A percentile compares a stretch with the other conserved stretches of the same genome.
phyloP scores from a whole-genome alignment of 2,113 vertebrate genomes.

The Epinephelus fuscoguttatus region DNA sequence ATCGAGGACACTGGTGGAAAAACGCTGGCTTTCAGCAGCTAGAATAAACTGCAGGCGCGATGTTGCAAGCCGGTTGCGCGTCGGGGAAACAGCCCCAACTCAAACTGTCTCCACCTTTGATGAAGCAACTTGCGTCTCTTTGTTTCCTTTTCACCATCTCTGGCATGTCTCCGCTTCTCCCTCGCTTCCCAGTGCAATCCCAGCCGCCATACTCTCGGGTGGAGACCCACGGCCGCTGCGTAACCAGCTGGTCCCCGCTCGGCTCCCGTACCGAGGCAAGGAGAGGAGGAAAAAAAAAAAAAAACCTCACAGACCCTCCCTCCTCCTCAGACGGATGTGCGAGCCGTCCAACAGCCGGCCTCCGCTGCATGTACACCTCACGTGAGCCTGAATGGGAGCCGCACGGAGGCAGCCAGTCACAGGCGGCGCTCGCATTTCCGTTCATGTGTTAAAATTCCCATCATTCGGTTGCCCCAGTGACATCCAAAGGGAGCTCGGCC shows the following conservation, averaged over 20 bases:
- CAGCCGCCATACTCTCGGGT: conserved; percentile 86
- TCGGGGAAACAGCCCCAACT: background rate
- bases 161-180: conserved; percentile 61
- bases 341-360: conserved; percentile 69
- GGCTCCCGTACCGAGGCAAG: conserved; percentile 82
- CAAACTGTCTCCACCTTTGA: background rate
- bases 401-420: conserved; percentile 56
- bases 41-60: conserved; percentile 27
- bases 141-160: conserved; percentile 72
- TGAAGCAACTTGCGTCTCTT: conserved; percentile 55
- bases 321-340: conserved; percentile 63
- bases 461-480: conserved; percentile 81
- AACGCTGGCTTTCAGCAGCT: conserved; percentile 41
- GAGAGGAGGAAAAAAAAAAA: conserved; percentile 15
- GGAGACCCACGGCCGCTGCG: conserved; percentile 83
- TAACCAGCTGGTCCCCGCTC: conserved; percentile 76
- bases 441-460: conserved; percentile 74
- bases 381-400: conserved; percentile 53
- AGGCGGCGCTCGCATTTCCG: conserved; percentile 72
- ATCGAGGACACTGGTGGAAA: conserved; percentile 72
- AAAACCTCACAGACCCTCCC: conserved; percentile 27
- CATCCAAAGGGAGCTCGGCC: conserved; percentile 61
- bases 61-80: conserved; percentile 12
- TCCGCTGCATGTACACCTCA: conserved; percentile 42
- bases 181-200: conserved; percentile 68